Base-by-base conservation (phyloP, 2,113 vertebrate species). In the Cyanistes caeruleus region DNA sequence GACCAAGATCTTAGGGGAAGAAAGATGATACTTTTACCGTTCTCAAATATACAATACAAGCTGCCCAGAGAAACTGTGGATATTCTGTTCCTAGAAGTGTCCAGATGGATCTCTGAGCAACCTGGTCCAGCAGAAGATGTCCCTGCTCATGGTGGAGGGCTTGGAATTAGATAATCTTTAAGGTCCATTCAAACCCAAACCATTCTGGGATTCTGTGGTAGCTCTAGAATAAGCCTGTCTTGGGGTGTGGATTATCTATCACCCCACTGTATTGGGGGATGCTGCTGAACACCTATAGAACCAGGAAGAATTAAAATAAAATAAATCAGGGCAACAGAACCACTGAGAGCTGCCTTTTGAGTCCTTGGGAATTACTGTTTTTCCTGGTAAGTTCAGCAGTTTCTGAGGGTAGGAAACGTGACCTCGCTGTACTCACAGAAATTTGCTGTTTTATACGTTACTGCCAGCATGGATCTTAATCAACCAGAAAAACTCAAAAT, bases 401-500 rank as follows among this genome's bases (percentile, higher is more conserved):
- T 95, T 95, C 87, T 75, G 92, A 62, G 80, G 59, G 62, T 73
- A 91, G 74, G 81, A 83, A 97, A 76, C 5, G 2, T 51, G 83
- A 97, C 96, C 93, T 94, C 86, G 46, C 92, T 74, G 30, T 43
- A 62, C 51, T 64, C 86, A 96, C 86, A 67, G 82, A 93, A 75
- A 88, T 89, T 93, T 96, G 93, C 87, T 95, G 80, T 96, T 98
- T 97, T 91, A 78, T 96, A 95, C 39, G 52, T 93, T 97, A 44
- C 96, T 97, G 97, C 97, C 96, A 97, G 94, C 83, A 60, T 64
- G 95, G 96, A 95, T 97, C 93, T 97, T 98, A 98, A 98, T 98
- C 98, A 98, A 98, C 97, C 96, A 97, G 98, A 98, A 98, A 98
- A 95, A 95, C 94, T 97, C 96, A 90, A 97, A 98, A 98, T 96